These are phyloP conservation scores for Halyomorpha halys DNA, from an alignment of 1,140 invertebrate genomes.

Conservation along the genomic window DNA sequence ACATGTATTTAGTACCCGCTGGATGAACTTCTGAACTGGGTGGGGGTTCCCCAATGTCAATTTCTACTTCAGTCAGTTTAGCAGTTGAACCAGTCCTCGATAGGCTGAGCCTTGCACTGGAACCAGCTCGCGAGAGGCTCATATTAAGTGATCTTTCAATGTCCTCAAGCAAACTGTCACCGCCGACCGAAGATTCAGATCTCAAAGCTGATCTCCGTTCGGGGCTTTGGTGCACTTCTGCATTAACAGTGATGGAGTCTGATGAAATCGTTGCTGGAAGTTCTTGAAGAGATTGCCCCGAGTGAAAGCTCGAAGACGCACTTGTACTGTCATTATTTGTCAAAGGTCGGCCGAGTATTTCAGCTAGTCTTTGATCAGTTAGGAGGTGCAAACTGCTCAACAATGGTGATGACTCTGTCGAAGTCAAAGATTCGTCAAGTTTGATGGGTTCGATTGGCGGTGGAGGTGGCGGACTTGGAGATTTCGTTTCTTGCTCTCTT, in stretches of 20 bases:
- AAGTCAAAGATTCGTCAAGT: slow-evolving; percentile 20
- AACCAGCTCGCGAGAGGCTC: slow-evolving; percentile 21
- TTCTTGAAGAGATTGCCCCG: slow-evolving; percentile 11
- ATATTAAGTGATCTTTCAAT: slow-evolving; percentile 28
- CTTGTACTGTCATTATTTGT: slow-evolving; percentile 24
- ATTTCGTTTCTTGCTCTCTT: slow-evolving; percentile 1
- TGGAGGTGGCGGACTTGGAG: not conserved
- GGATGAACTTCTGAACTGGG: not conserved
- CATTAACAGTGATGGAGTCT: slow-evolving; percentile 30
- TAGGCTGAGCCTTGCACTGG: slow-evolving; percentile 8
- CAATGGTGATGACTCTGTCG: slow-evolving; percentile 27
- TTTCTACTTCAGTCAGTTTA: slow-evolving; percentile 23
- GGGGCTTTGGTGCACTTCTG: slow-evolving; percentile 27
- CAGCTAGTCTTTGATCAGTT: slow-evolving; percentile 27
- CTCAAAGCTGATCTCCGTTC: slow-evolving; percentile 8
- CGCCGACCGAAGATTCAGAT: slow-evolving; percentile 20
- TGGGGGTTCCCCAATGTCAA: slow-evolving; percentile 6
- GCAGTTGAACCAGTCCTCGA: slow-evolving; percentile 15
- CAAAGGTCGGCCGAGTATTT: slow-evolving; percentile 24
- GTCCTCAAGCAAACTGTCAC: slow-evolving; percentile 29
- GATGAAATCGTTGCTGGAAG: slow-evolving; percentile 23
- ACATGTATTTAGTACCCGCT: slow-evolving; percentile 24
- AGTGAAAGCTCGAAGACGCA: slow-evolving; percentile 28
- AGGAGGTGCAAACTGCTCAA: slow-evolving; percentile 30
- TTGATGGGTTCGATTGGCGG: slow-evolving; percentile 1